Evolutionary conservation across 2,888 invertebrate species (phyloP).

Genomic region (Zhengitettix transpicula): DNA sequence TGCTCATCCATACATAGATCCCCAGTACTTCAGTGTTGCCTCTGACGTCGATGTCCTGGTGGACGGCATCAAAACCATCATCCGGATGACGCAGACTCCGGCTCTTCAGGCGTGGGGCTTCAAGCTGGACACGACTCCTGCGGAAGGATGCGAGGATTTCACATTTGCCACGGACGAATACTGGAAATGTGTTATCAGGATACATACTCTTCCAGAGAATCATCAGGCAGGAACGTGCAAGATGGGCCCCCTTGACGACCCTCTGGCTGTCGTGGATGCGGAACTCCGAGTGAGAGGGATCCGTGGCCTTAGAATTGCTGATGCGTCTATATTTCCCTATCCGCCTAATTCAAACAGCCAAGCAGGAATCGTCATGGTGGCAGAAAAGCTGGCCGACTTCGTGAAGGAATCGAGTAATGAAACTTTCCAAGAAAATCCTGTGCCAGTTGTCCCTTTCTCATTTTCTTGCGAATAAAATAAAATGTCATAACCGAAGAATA

Average conservation of each 20-base stretch:
- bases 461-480: no score
- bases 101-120: constrained; percentile 3
- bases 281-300: constrained; percentile 22
- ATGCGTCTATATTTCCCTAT: constrained; percentile 24
- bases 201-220: constrained; percentile 62
- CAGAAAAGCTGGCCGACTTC: constrained; percentile 19
- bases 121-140: constrained; percentile 26
- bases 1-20: constrained; percentile 54
- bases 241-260: constrained; percentile 64
- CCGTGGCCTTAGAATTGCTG: constrained; percentile 13
- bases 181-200: constrained; percentile 46
- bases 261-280: constrained; percentile 67
- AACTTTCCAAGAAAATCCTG: no score
- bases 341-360: constrained; percentile 24
- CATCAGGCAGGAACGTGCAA: constrained; percentile 67
- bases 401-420: constrained; percentile 6
- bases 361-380: constrained; percentile 18
- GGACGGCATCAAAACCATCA: constrained; percentile 42
- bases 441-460: no score
- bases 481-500: no score
- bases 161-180: constrained; percentile 39
- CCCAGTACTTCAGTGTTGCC: constrained; percentile 54
- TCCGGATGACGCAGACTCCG: constrained; percentile 36
- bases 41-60: constrained; percentile 44
- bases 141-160: constrained; percentile 16